phyloP scores from a whole-genome alignment of 2,888 invertebrate genomes.

The Acleris laterana region DNA sequence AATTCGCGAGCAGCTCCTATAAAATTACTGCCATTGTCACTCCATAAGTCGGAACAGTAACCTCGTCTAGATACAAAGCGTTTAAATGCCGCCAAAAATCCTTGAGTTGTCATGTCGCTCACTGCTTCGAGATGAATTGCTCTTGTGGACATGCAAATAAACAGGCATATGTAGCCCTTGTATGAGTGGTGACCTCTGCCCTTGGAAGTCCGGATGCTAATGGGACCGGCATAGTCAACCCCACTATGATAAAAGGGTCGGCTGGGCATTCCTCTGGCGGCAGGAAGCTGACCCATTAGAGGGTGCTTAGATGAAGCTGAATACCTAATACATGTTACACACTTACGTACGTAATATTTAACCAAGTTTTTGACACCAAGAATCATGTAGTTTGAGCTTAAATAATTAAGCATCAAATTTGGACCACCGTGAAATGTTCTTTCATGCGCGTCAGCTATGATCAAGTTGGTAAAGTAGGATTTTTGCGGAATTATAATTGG shows the following conservation, averaged over 20 bases:
- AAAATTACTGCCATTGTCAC: too few species aligned
- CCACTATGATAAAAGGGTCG: neutral
- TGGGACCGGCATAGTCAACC: neutral
- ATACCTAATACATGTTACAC: neutral
- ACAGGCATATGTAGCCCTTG: constrained; percentile 8
- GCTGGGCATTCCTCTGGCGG: neutral
- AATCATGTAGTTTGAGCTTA: neutral
- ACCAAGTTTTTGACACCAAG: neutral
- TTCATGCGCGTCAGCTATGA: neutral
- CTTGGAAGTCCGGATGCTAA: neutral
- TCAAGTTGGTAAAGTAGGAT: neutral
- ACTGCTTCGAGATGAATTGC: neutral
- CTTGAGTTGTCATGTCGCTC: neutral
- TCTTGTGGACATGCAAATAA: neutral
- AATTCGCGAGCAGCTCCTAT: too few species aligned
- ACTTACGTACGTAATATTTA: neutral
- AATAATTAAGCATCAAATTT: neutral
- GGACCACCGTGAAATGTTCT: neutral
- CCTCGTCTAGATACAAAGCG: too few species aligned
- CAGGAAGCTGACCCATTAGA: neutral
- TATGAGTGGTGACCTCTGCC: neutral
- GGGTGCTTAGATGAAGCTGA: neutral
- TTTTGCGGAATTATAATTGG: neutral
- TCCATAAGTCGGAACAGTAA: too few species aligned
- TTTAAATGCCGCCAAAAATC: too few species aligned